Percentiles rank a stretch among this genome's conserved stretches.
phyloP scores from a whole-genome alignment of 2,797 vertebrate species.

The Staurois parvus region DNA sequence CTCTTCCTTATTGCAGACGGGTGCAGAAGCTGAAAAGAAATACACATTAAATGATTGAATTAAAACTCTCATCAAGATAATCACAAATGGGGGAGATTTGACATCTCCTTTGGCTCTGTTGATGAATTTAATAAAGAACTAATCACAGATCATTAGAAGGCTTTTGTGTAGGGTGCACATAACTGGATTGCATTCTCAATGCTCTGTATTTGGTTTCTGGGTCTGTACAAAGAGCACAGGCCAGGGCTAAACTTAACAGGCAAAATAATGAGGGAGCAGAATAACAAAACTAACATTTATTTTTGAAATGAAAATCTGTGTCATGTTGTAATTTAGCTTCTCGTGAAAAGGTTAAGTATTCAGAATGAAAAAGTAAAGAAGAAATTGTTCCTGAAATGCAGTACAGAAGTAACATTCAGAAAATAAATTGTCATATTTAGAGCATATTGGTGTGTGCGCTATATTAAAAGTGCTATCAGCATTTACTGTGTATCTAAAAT shows the following conservation, averaged over 20 bases:
- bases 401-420: not conserved
- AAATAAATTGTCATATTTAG: no score
- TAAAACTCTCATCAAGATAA: conserved; percentile 99
- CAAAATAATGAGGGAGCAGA: conserved; percentile 43
- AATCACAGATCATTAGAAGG: conserved; percentile 99
- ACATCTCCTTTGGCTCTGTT: conserved; percentile 93
- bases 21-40: conserved; percentile 77
- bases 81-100: conserved; percentile 94
- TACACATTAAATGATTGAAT: conserved; percentile 98
- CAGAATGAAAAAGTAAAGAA: not conserved
- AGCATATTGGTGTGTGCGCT: no score
- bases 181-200: conserved; percentile 78
- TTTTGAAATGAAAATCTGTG: conserved; percentile 36
- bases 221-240: conserved; percentile 67
- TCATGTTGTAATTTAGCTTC: conserved; percentile 39
- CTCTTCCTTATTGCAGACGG: conserved; percentile 37
- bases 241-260: conserved; percentile 24
- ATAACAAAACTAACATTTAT: conserved; percentile 48
- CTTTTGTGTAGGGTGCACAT: conserved; percentile 91
- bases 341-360: conserved; percentile 15
- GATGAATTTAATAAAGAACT: conserved; percentile 99
- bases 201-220: conserved; percentile 72
- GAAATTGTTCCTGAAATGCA: not conserved
- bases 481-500: no score
- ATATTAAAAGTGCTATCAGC: no score